A percentile compares a stretch with the other conserved stretches of the same genome.
phyloP scores from a whole-genome alignment of 2,797 vertebrate genomes.

The Arrhamphus sclerolepis region DNA sequence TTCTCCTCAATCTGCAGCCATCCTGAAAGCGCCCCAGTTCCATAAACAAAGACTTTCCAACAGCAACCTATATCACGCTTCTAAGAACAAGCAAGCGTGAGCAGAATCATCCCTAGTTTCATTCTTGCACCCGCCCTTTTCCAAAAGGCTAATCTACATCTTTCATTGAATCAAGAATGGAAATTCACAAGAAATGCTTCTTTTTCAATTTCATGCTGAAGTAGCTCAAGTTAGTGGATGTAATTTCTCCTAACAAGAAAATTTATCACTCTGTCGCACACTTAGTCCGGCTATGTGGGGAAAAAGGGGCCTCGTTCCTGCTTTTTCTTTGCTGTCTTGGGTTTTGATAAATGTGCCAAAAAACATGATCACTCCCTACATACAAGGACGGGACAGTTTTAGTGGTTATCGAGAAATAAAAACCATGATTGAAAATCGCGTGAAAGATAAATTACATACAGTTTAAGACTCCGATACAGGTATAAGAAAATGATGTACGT shows the following conservation, averaged over 20 bases:
- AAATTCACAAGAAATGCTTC: constrained; percentile 98
- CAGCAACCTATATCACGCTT: constrained; percentile 79
- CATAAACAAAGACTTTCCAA: constrained; percentile 78
- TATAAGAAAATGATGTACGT: constrained; percentile 51
- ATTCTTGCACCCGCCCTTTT: constrained; percentile 60
- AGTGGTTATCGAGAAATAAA: constrained; percentile 78
- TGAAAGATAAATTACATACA: constrained; percentile 74
- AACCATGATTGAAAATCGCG: constrained; percentile 72
- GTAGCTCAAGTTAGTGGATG: constrained; percentile 97
- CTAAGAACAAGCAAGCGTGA: constrained; percentile 79
- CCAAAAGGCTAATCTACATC: constrained; percentile 90
- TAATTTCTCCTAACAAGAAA: constrained; percentile 99
- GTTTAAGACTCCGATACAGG: constrained; percentile 54
- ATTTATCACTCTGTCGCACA: constrained; percentile 97
- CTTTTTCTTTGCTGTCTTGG: constrained; percentile 67
- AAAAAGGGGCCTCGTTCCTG: constrained; percentile 74
- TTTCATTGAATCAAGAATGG: constrained; percentile 99
- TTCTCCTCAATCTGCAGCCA: constrained; percentile 63
- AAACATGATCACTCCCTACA: constrained; percentile 80
- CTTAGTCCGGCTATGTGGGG: constrained; percentile 87
- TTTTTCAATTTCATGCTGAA: constrained; percentile 99
- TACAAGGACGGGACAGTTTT: constrained; percentile 83
- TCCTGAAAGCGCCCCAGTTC: constrained; percentile 72
- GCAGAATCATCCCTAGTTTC: constrained; percentile 74
- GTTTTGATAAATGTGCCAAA: constrained; percentile 92